A percentile compares a stretch with the other conserved stretches of the same genome.
Conservation (phyloP, 2,888 invertebrate genomes). For the Temnothorax rugatulus region DNA sequence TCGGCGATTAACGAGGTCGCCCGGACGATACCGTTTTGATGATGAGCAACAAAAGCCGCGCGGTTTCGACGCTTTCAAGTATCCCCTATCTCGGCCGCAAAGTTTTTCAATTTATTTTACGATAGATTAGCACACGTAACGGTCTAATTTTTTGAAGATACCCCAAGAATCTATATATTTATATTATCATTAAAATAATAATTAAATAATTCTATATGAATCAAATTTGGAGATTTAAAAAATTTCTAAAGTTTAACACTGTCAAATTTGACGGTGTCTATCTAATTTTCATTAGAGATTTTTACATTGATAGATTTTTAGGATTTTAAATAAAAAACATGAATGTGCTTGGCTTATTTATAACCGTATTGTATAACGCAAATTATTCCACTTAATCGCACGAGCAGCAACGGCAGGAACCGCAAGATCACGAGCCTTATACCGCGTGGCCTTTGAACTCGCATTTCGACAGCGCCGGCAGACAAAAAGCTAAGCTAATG, state of each 20-base stretch:
- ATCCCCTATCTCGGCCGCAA: neutral
- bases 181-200: neutral
- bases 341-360: neutral
- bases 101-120: slow-evolving; percentile 1
- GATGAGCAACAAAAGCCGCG: slow-evolving; percentile 1
- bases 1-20: slow-evolving; percentile 51
- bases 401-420: neutral
- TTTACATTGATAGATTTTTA: neutral
- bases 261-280: neutral
- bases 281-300: neutral
- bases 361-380: neutral
- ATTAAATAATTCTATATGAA: neutral
- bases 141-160: neutral
- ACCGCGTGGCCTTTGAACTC: slow-evolving; percentile 62
- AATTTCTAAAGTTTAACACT: neutral
- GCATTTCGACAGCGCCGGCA: slow-evolving; percentile 69
- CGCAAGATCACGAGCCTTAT: slow-evolving; percentile 60
- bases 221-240: neutral
- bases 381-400: slow-evolving; percentile 17
- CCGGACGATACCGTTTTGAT: slow-evolving; percentile 40
- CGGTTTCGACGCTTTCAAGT: neutral
- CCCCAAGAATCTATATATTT: neutral
- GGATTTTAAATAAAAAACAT: neutral
- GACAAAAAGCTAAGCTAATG: slow-evolving; percentile 67
- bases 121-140: neutral